Evolutionary conservation across 2,113 vertebrate species (phyloP), one percentile per base, ranked within the genome.

Genomic region (Crotalus horridus): DNA sequence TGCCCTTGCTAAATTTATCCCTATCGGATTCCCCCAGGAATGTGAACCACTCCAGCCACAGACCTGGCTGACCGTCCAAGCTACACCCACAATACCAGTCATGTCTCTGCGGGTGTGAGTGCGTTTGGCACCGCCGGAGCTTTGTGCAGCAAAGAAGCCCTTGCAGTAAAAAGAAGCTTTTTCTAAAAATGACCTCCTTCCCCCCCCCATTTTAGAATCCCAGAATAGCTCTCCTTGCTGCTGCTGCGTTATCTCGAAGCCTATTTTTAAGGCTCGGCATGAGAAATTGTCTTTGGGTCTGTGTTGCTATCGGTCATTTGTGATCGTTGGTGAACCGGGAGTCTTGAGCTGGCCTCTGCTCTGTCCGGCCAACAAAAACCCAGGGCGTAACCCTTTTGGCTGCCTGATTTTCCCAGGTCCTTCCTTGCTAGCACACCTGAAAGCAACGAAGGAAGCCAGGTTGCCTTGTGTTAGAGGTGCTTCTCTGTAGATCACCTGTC

Each of bases 21-120:
- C 95, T 93, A 93, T 94, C 95, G 93, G 95, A 92, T 92, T 95
- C 96, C 94, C 95, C 95, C 59, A 56, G 58, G 86, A 88, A 92
- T 54, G 86, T 33, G 33, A 15, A 51, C 6, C 93, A 91, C 11
- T 94, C 15, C 81, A 90, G 92, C 93, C 96, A 15, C 12, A n/a
- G 3, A 51, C 48, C 2, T 17, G 51, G 92, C 93, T 95, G 94
- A 94, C 87, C 95, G 94, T 94, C 95, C 95, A 94, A 93, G 91
- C 95, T 95, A 96, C 96, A 97, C 96, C 95, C 94, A 93, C 94
- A 95, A 96, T 95, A 95, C 95, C 96, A 96, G 96, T 96, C 3
- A 11, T 43, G 48, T 85, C 20, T 39, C 29, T 0, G 2, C 53
- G 2, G 54, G 11, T 6, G 74, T 21, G 7, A 2, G 81, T n/a